A percentile compares a stretch with the other conserved stretches of the same genome.
Evolutionary conservation across 1,140 invertebrate genomes (phyloP).

Genomic region (Cyrtorhinus lividipennis): DNA sequence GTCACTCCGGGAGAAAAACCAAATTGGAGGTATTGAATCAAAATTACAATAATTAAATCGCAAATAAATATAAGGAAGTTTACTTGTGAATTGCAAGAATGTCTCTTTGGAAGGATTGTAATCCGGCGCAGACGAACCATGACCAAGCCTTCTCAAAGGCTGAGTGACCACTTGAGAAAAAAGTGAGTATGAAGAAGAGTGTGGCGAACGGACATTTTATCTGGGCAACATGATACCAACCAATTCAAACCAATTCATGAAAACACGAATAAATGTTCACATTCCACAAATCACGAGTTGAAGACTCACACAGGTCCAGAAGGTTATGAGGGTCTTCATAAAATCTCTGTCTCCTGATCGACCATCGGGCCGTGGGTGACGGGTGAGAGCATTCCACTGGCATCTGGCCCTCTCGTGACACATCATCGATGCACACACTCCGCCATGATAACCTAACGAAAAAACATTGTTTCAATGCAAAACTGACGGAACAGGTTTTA

Average conservation of each 20-base stretch:
- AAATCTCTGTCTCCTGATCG: neutral
- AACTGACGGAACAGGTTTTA: too few relatives aligned
- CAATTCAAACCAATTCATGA: neutral
- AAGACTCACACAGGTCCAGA: neutral
- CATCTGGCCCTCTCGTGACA: too few relatives aligned
- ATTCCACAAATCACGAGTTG: neutral
- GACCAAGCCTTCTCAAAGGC: conserved; percentile 8
- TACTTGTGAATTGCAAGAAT: conserved; percentile 15
- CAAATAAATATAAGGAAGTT: too few relatives aligned
- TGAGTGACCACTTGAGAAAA: neutral
- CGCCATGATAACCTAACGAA: too few relatives aligned
- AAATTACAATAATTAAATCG: too few relatives aligned
- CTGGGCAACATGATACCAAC: conserved; percentile 11
- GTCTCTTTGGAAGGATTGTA: conserved; percentile 14
- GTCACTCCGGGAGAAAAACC: neutral
- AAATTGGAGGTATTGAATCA: too few relatives aligned
- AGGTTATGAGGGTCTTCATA: neutral
- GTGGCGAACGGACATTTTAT: conserved; percentile 14
- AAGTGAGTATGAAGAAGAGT: conserved; percentile 12
- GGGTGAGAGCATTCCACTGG: too few relatives aligned
- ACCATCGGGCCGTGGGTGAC: neutral
- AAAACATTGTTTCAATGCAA: too few relatives aligned
- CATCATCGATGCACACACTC: too few relatives aligned
- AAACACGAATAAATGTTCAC: neutral
- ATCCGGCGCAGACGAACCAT: neutral